Conservation (phyloP, 2,888 invertebrate genomes). For the Ferdinandea cuprea region DNA sequence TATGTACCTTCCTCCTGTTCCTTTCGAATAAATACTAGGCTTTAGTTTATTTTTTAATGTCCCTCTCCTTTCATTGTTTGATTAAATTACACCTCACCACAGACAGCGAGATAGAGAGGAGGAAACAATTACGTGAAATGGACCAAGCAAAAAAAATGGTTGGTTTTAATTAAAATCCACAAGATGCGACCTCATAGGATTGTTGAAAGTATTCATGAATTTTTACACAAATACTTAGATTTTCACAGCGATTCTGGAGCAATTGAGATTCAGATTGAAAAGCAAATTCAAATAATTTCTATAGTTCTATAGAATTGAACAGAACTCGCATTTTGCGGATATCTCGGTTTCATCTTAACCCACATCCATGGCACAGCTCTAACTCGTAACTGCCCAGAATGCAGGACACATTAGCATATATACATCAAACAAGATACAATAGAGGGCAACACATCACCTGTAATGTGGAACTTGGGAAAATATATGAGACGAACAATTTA, state of each 20-base stretch:
- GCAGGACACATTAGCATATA: slow-evolving; percentile 43
- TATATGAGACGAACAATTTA: neutral
- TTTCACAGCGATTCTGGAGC: neutral
- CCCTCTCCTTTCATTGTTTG: slow-evolving; percentile 18
- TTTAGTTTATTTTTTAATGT: no score
- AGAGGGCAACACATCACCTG: slow-evolving; percentile 17
- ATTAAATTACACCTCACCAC: slow-evolving; percentile 6
- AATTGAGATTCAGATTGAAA: neutral
- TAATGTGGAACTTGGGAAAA: slow-evolving; percentile 51
- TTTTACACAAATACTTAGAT: neutral
- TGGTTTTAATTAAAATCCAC: slow-evolving; percentile 16
- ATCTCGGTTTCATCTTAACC: slow-evolving; percentile 23
- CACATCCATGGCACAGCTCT: neutral
- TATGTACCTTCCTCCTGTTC: neutral
- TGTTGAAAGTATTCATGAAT: neutral
- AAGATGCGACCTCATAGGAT: neutral
- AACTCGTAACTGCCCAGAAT: slow-evolving; percentile 21
- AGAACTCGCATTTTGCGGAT: slow-evolving; percentile 14
- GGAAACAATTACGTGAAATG: neutral
- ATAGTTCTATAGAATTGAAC: neutral
- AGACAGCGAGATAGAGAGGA: neutral
- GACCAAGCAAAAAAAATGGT: neutral
- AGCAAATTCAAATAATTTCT: slow-evolving; percentile 7
- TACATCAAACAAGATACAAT: slow-evolving; percentile 20
- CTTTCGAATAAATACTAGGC: neutral